phyloP scores from a whole-genome alignment of 2,113 vertebrate species.

The Tricholaema leucomelas region DNA sequence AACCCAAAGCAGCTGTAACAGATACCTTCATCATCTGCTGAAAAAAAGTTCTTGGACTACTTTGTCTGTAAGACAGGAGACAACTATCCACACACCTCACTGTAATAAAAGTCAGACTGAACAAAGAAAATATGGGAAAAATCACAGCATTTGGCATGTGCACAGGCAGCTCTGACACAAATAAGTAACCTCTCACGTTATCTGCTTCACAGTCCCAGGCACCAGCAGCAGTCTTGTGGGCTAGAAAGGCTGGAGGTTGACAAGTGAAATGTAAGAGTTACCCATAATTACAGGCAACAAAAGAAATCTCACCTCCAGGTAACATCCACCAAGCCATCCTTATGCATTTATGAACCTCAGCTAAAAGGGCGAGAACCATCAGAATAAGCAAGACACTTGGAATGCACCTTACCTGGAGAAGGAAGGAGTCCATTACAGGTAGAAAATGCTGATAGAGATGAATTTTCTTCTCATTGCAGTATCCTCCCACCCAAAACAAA shows the following conservation, averaged over 20 bases:
- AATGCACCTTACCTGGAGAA: neutral
- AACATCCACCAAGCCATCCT: neutral
- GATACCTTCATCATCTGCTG: neutral
- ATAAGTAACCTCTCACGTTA: neutral
- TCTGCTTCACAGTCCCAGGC: neutral
- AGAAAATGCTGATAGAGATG: neutral
- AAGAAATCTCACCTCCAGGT: neutral
- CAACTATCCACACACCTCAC: neutral
- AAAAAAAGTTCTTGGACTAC: neutral
- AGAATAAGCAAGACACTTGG: neutral
- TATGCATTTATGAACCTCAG: fast-evolving
- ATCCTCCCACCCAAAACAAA: neutral
- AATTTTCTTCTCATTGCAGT: neutral
- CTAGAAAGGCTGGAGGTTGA: neutral
- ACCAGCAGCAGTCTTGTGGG: neutral
- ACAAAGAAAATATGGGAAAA: neutral
- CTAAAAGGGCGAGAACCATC: neutral
- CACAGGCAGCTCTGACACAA: neutral
- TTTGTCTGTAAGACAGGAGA: neutral
- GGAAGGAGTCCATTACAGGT: neutral
- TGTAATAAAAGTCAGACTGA: neutral
- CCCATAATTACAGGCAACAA: neutral
- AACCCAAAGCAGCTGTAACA: neutral
- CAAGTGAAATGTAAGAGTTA: neutral
- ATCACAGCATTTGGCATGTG: neutral